Base-by-base conservation (phyloP, 1,140 invertebrate genomes). In the Scaptodrosophila lebanonensis region DNA sequence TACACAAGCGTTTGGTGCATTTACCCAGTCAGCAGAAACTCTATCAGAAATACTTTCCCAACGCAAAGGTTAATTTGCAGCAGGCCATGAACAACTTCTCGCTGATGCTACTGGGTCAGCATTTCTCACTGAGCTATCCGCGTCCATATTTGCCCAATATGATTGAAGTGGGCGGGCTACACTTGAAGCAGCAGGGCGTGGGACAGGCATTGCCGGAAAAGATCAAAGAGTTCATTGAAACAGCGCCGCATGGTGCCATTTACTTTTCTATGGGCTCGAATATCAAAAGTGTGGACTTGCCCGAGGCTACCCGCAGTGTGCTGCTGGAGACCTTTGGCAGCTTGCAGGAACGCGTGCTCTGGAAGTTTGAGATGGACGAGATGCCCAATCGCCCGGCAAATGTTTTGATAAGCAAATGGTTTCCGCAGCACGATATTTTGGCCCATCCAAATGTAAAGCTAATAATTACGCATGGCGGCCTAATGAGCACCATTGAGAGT, bases 381-480 rank as follows among this genome's bases (percentile, higher is more conserved):
- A 83, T 93, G 18, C 86, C 89, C 0, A 85, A 87, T 17, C 86
- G 88, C 9, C 89, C 91, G 4, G 76, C 88, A 30, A 94, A 94
- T 88, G 88, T 94, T 1, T 89, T 89, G 29, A 85, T 91, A 1
- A 79, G 87, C 1, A 90, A 89, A 64, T 94, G 93, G 92, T 86
- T 92, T 38, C 93, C 93, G 0, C 93, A 95, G 70, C 90, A 89
- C 15, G 92, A 92, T 54, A 87, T 94, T 50, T 83, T 93, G 52
- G 93, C 89, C 22, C 93, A 94, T 88, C 88, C 89, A 1, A 93
- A 93, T 62, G 87, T 93, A 0, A 90, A 89, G 70, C 87, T 89
- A 0, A 93, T 95, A 65, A 91, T 95, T 11, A 92, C 92, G 0
- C 93, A 94, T 66, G 92, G 92, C 25, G 93, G 94, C 6, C 71